phyloP scores from a whole-genome alignment of 1,140 invertebrate species.

The Meloidogyne hapla region DNA sequence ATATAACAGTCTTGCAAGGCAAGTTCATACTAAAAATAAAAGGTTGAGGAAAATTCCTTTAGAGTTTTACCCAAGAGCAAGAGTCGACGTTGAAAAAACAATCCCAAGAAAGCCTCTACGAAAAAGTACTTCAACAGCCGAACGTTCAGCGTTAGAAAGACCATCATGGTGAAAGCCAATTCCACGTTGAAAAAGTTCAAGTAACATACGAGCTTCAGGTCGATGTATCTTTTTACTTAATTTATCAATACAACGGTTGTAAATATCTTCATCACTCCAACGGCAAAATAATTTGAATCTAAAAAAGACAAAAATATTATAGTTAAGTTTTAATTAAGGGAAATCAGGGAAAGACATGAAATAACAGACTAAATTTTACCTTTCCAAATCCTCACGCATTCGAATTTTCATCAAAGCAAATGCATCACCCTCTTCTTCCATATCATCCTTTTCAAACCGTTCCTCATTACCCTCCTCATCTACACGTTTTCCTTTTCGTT shows the following conservation, averaged over 20 bases:
- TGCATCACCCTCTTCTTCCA: constrained; percentile 40
- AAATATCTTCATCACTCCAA: constrained; percentile 47
- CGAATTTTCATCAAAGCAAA: constrained; percentile 51
- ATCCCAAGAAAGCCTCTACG: constrained; percentile 57
- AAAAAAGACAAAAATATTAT: constrained; percentile 21
- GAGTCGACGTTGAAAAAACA: constrained; percentile 61
- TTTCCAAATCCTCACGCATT: constrained; percentile 52
- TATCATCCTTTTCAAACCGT: constrained; percentile 41
- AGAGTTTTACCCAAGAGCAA: constrained; percentile 51
- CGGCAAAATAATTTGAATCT: constrained; percentile 58
- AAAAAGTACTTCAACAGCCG: constrained; percentile 62
- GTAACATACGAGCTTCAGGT: constrained; percentile 12
- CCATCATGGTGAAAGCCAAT: constrained; percentile 63
- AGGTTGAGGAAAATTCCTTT: neutral
- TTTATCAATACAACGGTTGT: constrained; percentile 43
- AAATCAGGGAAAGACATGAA: too few relatives aligned
- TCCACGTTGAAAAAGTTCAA: constrained; percentile 59
- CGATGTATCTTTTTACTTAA: constrained; percentile 32
- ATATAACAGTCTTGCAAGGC: constrained; percentile 63
- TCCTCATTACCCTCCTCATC: constrained; percentile 46
- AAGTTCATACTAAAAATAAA: constrained; percentile 61
- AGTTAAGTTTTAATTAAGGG: neutral
- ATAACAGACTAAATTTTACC: constrained; percentile 23
- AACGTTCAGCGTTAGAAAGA: constrained; percentile 51
- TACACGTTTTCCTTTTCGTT: constrained; percentile 56